Evolutionary conservation across 2,113 vertebrate genomes (phyloP).

Genomic region (Varanus komodoensis): DNA sequence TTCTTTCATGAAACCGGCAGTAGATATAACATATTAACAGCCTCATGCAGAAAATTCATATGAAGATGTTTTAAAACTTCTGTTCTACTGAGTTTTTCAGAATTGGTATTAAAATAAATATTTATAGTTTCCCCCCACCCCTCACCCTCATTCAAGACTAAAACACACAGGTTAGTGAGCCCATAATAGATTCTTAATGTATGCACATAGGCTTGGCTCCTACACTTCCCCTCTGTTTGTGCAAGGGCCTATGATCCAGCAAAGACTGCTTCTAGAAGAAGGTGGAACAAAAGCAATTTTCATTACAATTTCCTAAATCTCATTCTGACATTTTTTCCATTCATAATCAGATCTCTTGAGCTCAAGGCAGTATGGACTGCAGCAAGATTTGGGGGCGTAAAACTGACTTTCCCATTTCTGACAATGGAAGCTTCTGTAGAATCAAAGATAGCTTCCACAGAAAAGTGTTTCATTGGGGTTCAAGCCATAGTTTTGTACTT

Average conservation of each 20-base stretch:
- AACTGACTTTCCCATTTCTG: background rate
- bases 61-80: background rate
- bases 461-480: no score
- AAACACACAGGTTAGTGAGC: background rate
- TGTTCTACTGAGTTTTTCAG: background rate
- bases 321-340: no score
- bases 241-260: background rate
- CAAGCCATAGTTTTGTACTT: background rate
- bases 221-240: no score
- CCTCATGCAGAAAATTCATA: no score
- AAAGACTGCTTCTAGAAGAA: background rate
- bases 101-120: background rate
- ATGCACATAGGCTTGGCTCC: background rate
- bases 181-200: background rate
- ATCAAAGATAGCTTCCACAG: background rate
- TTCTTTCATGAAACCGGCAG: no score
- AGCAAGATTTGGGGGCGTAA: background rate
- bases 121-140: background rate
- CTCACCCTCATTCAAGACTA: background rate
- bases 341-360: no score
- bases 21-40: no score
- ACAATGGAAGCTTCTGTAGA: background rate
- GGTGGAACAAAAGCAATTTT: background rate
- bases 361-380: background rate
- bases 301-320: no score